These are phyloP conservation scores for Amia ocellicauda DNA, from an alignment of 2,113 vertebrate species.

Conservation along the genomic window DNA sequence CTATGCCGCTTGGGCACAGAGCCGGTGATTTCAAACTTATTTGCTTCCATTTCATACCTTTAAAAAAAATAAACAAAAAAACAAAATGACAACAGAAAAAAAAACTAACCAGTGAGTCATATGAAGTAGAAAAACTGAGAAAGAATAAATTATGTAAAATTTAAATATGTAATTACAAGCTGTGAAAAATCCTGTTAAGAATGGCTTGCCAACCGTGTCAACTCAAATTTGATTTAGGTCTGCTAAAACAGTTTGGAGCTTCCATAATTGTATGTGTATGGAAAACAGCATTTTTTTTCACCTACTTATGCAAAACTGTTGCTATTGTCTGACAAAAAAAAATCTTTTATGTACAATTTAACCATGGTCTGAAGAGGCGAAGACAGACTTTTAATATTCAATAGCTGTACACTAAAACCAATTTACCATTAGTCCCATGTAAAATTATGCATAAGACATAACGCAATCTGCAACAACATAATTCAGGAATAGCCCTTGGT, in stretches of 20 bases:
- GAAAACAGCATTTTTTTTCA: constrained; percentile 47
- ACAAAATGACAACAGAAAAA: no score
- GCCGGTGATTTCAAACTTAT: constrained; percentile 38
- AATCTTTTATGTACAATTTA: constrained; percentile 73
- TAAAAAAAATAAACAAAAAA: constrained; percentile 45
- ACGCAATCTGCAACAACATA: constrained; percentile 41
- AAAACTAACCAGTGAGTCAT: constrained; percentile 51
- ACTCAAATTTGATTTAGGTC: constrained; percentile 70
- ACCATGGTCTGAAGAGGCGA: constrained; percentile 64
- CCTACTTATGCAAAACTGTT: constrained; percentile 70
- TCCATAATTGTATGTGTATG: constrained; percentile 49
- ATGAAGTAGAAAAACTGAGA: constrained; percentile 56
- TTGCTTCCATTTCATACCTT: constrained; percentile 36
- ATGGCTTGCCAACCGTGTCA: constrained; percentile 73
- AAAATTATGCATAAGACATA: constrained; percentile 60
- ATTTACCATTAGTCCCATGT: constrained; percentile 70
- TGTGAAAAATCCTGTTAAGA: constrained; percentile 67
- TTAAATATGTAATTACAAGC: constrained; percentile 73
- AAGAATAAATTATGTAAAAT: constrained; percentile 58
- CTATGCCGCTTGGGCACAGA: constrained; percentile 17
- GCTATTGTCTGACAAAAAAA: constrained; percentile 67
- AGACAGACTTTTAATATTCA: constrained; percentile 69
- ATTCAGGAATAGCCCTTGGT: constrained; percentile 49
- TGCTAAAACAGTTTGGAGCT: constrained; percentile 69
- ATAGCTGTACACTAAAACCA: constrained; percentile 69